Conservation (phyloP, 2,888 invertebrate species). For the Euplagia quadripunctaria region DNA sequence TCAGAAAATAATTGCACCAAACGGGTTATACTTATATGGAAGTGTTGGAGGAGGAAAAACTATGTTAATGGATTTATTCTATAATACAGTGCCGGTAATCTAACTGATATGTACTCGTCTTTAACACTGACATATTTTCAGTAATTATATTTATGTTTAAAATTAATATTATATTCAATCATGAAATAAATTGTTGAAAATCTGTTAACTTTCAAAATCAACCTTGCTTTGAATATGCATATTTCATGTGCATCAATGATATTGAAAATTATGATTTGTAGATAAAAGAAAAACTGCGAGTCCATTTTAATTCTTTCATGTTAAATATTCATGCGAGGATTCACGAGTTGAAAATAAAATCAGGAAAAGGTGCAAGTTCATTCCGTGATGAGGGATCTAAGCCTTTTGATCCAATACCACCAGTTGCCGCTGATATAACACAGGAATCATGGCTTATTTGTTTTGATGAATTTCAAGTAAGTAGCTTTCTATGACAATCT, state of each 20-base stretch:
- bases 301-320: conserved; percentile 99
- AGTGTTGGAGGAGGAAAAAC: conserved; percentile 99
- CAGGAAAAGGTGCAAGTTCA: conserved; percentile 81
- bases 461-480: conserved; percentile 99
- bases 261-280: conserved; percentile 63
- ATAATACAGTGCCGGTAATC: conserved; percentile 87
- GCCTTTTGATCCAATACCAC: conserved; percentile 96
- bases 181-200: no score
- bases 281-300: conserved; percentile 91
- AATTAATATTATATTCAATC: not conserved
- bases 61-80: conserved; percentile 99
- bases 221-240: not conserved
- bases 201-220: not conserved
- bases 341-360: conserved; percentile 92
- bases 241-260: not conserved
- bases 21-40: conserved; percentile 96
- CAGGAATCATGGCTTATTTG: conserved; percentile 97
- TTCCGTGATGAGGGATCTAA: conserved; percentile 79
- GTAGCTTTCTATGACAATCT: conserved; percentile 21
- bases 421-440: conserved; percentile 95
- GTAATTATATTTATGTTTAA: not conserved
- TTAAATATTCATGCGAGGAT: conserved; percentile 96
- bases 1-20: conserved; percentile 86
- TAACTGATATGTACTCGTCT: not conserved
- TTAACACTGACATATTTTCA: not conserved